Evolutionary conservation across 2,113 vertebrate genomes (phyloP).

Genomic region (Dromaius novaehollandiae): DNA sequence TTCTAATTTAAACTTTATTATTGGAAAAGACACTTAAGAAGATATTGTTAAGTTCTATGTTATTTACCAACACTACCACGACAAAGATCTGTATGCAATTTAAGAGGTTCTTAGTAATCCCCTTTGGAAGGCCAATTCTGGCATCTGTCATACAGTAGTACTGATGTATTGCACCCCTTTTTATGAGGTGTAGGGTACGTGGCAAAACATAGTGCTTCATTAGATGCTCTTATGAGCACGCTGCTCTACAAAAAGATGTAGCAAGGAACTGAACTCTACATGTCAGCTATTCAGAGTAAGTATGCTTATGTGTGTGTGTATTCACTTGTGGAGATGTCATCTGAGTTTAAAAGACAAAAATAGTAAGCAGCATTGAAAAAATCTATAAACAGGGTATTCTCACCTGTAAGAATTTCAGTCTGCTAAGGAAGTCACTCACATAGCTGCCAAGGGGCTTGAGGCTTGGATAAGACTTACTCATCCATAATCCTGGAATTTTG

Average conservation of each 20-base stretch:
- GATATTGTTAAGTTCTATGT: not conserved
- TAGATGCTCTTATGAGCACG: not conserved
- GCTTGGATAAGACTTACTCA: conserved; percentile 89
- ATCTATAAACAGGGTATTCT: not conserved
- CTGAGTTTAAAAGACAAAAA: not conserved
- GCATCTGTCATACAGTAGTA: not conserved
- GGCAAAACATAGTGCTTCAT: not conserved
- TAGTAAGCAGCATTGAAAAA: not conserved
- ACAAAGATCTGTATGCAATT: not conserved
- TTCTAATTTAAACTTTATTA: not conserved
- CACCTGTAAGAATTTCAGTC: conserved; percentile 88
- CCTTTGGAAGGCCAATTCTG: not conserved
- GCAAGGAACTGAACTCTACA: not conserved
- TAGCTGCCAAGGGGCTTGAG: conserved; percentile 90
- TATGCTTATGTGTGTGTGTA: not conserved
- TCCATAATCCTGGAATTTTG: conserved; percentile 86
- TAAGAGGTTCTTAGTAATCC: not conserved
- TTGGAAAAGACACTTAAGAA: not conserved
- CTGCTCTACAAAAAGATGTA: not conserved
- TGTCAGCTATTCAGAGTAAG: not conserved
- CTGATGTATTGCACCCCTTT: not conserved
- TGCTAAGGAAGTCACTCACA: conserved; percentile 84
- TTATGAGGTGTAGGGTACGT: not conserved
- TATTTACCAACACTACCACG: not conserved
- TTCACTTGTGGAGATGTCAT: not conserved